Base-by-base conservation (phyloP, 1,140 invertebrate genomes). In the Zaprionus nigranus region DNA sequence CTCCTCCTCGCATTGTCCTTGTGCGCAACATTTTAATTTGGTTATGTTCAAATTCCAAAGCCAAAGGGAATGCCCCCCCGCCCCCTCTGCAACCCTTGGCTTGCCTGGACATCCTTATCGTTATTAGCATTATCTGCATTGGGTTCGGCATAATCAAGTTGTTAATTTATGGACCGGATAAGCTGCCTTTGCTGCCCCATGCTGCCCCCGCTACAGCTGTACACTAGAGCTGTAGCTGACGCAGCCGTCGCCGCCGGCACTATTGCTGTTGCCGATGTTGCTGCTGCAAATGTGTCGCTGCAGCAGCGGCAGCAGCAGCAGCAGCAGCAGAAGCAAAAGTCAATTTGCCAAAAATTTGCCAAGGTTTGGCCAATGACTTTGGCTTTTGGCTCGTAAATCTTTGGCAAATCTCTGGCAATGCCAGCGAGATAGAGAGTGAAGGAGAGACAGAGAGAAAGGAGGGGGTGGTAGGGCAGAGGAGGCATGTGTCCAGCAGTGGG, bases 261-360 rank as follows among this genome's bases (percentile, higher is more conserved):
- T 15, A 11, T 43, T 24, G 46, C 13, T 24, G 49, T 34, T n/a
- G n/a, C n/a, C n/a, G 24, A 0, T 43, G 30, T 64, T 40, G 56
- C 26, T 58, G 38, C 36, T 54, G 57, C 20, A 61, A 64, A 61
- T 61, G 56, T 64, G 64, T 61, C 43, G 64, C 56, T 30, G 30
- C 63, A 66, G 63, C 63, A 46, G 60, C 53, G n/a, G 20, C 20
- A 0, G 24, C 24, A 26, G 17, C 17, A 17, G n/a, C 34, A 36
- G 30, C 38, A 51, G 34, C 11, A 36, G 73, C 72, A 76, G 65
- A 58, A 56, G 75, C 71, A 72, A 82, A 86, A 85, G 82, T 85
- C 82, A 86, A 85, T 85, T 85, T 85, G 79, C 75, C 79, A 85
- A 73, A 66, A 86, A 85, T 85, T 85, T 85, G 79, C 79, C 82